Base-by-base conservation (phyloP, 2,797 vertebrate genomes). In the Taeniopygia guttata region DNA sequence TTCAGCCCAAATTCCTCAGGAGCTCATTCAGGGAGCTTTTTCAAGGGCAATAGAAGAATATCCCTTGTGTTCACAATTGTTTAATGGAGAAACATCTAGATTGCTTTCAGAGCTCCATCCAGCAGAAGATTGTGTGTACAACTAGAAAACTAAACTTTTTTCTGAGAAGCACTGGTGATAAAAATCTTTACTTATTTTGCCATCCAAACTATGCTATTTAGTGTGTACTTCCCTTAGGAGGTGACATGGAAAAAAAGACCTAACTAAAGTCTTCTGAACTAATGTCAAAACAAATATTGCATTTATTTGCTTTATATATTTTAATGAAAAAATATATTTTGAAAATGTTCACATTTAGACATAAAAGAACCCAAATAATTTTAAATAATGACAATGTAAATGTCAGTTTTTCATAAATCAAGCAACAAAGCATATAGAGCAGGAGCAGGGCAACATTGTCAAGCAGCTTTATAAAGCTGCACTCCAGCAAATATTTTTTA, bases 261-360 rank as follows among this genome's bases (percentile, higher is more conserved):
- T 64, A 92, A 80, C 70, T 76, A 62, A 80, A 94, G 11, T 74
- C 72, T 92, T 96, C 89, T 96, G 93, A 96, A 94, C 89, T 92
- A 92, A 60, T 93, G 89, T 89, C 74, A 83, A 82, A 93, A 87
- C 90, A n/a, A n/a, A 84, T 77, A 86, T 75, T 89, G 21, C 66
- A 90, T 87, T 88, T 91, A 64, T 92, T 93, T 69, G n/a, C 46
- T 54, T 75, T 83, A 62, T 76, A 74, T 48, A 74, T 90, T 89
- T 75, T 85, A 91, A 90, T 90, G 56, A 73, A 84, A 93, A 91
- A 69, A 80, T 27, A 11, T 43, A 1, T n/a, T 79, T 90, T 81
- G 5, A 66, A 88, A 93, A 81, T 34, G 27, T 86, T 59, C 34
- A 63, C 48, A 91, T 91, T 91, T 90, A 66, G 74, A 91, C 67